Evolutionary conservation across 2,888 invertebrate genomes (phyloP), one percentile per base, ranked within the genome.

Genomic region (Nemurella pictetii): DNA sequence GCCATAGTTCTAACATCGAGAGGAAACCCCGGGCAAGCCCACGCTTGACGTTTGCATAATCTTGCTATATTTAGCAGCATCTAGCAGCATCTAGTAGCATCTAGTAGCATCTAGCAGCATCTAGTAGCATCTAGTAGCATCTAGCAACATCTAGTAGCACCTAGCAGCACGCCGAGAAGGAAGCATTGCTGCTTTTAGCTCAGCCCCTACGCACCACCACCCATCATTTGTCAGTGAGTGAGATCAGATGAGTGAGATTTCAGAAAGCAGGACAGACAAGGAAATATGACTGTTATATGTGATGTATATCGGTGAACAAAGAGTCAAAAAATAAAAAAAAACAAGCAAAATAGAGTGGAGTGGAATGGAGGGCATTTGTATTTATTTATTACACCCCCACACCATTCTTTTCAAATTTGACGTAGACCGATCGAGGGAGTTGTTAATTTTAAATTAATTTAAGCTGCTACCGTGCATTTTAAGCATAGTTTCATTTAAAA

Each of bases 231-330:
- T 82, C 82, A 82, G 27, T 29, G 36, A 28, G 28, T 82, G 25
- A n/a, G n/a, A n/a, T n/a, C n/a, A n/a, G n/a, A 30, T 3, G 36
- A 28, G 55, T 82, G 25, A 28, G 82, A 82, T 82, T 55, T 36
- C 82, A 82, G 55, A 82, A 29, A 82, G 81, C n/a, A 28, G 55
- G 55, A 82, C n/a, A 82, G 82, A 78, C 78, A 78, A 7, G 30
- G 27, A 75, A 75, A 27, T 75, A 75, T 75, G 75, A 75, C 26
- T 75, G 75, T 26, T 75, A 75, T 75, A 28, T 75, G 75, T 75
- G 27, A 27, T 75, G 75, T 55, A 75, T 75, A 28, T 28, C 26
- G 28, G 75, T 5, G 26, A 28, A 75, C 28, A 75, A 75, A 75
- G 28, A 75, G 75, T 75, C 55, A 55, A 55, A 55, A 55, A 55